phyloP scores from a whole-genome alignment of 2,888 invertebrate species.

The Coelopa pilipes region DNA sequence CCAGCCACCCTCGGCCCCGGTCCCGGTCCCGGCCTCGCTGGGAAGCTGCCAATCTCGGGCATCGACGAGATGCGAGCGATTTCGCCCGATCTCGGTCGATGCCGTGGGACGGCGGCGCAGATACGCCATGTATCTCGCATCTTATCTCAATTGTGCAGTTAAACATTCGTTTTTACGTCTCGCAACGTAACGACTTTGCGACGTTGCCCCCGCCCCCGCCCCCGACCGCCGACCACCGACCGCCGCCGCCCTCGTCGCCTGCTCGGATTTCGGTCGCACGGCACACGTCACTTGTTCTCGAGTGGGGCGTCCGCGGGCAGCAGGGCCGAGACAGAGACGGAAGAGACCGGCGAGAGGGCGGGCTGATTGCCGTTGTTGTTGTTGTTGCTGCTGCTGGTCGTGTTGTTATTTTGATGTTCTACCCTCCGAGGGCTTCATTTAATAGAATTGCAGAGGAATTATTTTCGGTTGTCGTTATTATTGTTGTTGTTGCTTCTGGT shows the following conservation, averaged over 20 bases:
- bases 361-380: conserved; percentile 8
- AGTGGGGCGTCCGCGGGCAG: background rate
- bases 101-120: conserved; percentile 10
- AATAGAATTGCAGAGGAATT: conserved; percentile 30
- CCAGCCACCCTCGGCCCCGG: conserved; percentile 38
- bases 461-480: conserved; percentile 6
- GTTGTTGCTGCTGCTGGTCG: background rate
- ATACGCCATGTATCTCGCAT: conserved; percentile 56
- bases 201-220: conserved; percentile 9
- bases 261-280: conserved; percentile 1
- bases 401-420: conserved; percentile 6
- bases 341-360: too few relatives aligned
- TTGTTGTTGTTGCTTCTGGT: conserved; percentile 12
- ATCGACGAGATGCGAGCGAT: conserved; percentile 22
- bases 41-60: conserved; percentile 32
- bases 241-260: background rate
- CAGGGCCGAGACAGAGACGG: too few relatives aligned
- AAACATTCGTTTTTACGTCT: conserved; percentile 48
- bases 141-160: conserved; percentile 67
- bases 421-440: conserved; percentile 28
- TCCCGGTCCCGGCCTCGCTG: conserved; percentile 39
- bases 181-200: conserved; percentile 28
- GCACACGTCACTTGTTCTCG: conserved; percentile 22
- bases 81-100: conserved; percentile 16
- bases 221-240: background rate